Base-by-base conservation (phyloP, 1,140 invertebrate genomes). In the Latrodectus geometricus region DNA sequence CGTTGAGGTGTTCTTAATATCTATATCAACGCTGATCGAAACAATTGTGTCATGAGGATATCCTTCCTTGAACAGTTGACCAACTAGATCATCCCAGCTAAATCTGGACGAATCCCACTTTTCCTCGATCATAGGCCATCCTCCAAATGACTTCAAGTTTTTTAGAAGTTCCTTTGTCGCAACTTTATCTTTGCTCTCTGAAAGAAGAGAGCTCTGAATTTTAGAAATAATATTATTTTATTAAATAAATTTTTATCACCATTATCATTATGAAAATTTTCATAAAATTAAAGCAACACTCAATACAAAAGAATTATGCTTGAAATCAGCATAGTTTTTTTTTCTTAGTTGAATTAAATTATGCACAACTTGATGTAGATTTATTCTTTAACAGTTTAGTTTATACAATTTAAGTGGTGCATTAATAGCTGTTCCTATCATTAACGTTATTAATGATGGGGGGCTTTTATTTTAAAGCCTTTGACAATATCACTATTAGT, bases 131-230 rank as follows among this genome's bases (percentile, higher is more conserved):
- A 85, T 70, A n/a, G 83, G 83, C 73, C 73, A 85, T 8, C 74
- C 50, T n/a, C 83, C 83, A 21, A 85, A 85, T 17, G 68, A 21
- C 70, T 85, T 70, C 8, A 85, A 15, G 15, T 85, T 74, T n/a
- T 85, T 56, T n/a, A 70, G 11, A 17, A 85, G 50, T 23, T 54
- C 50, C 11, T 54, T 54, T 14, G 21, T 54, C 48, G 21, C 83
- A 9, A 9, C 21, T 56, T 85, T 21, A 20, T 85, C 52, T 70
- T 65, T 77, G 9, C 14, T 77, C 12, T 15, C 83, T 85, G 20
- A 12, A 21, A 14, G n/a, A 56, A 70, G 35, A 21, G 9, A n/a
- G 17, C 5, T 4, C 54, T 61, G 54, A 61, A 61, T 61, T 61
- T 61, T 14, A 61, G 2, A 61, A 61, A 61, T 8, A 61, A 8